phyloP scores from a whole-genome alignment of 2,888 invertebrate species.

The Coenonympha arcania region DNA sequence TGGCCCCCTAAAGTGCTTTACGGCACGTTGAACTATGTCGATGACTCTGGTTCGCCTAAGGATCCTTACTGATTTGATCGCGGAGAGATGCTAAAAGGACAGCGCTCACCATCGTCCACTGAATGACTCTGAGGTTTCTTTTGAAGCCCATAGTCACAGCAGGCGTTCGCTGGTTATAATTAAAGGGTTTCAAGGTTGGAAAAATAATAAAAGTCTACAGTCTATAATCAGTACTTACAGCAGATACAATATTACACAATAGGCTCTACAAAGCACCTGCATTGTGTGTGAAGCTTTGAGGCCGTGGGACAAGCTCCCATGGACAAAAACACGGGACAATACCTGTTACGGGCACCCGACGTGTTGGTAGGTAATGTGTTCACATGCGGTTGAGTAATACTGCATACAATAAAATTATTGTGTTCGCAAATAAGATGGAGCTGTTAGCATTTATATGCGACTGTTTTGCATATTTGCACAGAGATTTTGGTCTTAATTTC shows the following conservation, averaged over 20 bases:
- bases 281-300: constrained; percentile 32
- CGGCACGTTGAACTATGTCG: no score
- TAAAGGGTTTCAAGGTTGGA: background rate
- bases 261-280: constrained; percentile 28
- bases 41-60: no score
- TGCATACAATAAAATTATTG: constrained; percentile 19
- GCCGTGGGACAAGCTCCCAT: constrained; percentile 53
- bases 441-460: background rate
- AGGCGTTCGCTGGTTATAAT: no score
- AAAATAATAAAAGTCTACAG: background rate
- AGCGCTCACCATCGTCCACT: no score
- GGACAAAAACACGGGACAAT: constrained; percentile 30
- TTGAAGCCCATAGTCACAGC: no score
- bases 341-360: constrained; percentile 20
- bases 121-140: no score
- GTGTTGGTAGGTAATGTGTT: constrained; percentile 32
- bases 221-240: constrained; percentile 14
- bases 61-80: no score
- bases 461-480: background rate
- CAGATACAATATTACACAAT: constrained; percentile 32
- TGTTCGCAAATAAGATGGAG: background rate
- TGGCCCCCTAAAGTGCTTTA: no score
- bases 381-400: constrained; percentile 35
- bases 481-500: no score
- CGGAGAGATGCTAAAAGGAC: no score